Conservation (phyloP, 2,797 vertebrate genomes). For the Oryzias sinensis region DNA sequence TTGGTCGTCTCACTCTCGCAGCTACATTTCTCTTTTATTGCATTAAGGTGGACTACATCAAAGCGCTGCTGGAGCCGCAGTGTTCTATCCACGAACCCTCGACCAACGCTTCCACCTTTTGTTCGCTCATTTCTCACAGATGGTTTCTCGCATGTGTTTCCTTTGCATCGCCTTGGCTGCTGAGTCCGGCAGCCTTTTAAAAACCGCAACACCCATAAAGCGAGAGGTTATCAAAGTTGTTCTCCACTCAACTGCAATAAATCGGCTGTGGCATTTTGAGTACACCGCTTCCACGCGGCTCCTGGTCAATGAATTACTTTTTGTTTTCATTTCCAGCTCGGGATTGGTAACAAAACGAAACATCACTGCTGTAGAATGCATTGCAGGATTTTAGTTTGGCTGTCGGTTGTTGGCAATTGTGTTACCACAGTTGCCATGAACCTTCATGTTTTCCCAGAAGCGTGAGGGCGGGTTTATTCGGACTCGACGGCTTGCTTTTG, state of each 20-base stretch:
- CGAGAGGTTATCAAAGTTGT: slow-evolving; percentile 71
- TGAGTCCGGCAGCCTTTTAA: slow-evolving; percentile 48
- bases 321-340: slow-evolving; percentile 42
- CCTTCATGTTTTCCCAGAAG: slow-evolving; percentile 37
- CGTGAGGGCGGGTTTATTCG: slow-evolving; percentile 19
- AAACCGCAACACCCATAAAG: slow-evolving; percentile 67
- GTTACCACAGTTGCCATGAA: slow-evolving; percentile 3
- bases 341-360: slow-evolving; percentile 26
- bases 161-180: slow-evolving; percentile 55
- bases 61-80: slow-evolving; percentile 53
- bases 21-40: slow-evolving; percentile 49
- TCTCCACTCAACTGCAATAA: slow-evolving; percentile 62
- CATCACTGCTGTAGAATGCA: slow-evolving; percentile 17
- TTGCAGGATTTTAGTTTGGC: slow-evolving; percentile 9
- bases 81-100: slow-evolving; percentile 64
- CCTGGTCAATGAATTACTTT: slow-evolving; percentile 46
- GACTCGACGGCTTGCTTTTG: slow-evolving; percentile 24
- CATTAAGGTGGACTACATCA: slow-evolving; percentile 66
- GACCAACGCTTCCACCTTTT: slow-evolving; percentile 43
- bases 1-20: slow-evolving; percentile 29
- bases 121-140: slow-evolving; percentile 66
- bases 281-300: slow-evolving; percentile 41
- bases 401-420: slow-evolving; percentile 22
- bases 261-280: slow-evolving; percentile 69
- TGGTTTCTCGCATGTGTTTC: slow-evolving; percentile 71